Conservation (phyloP, 2,888 invertebrate genomes). For the Dermolepida albohirtum region DNA sequence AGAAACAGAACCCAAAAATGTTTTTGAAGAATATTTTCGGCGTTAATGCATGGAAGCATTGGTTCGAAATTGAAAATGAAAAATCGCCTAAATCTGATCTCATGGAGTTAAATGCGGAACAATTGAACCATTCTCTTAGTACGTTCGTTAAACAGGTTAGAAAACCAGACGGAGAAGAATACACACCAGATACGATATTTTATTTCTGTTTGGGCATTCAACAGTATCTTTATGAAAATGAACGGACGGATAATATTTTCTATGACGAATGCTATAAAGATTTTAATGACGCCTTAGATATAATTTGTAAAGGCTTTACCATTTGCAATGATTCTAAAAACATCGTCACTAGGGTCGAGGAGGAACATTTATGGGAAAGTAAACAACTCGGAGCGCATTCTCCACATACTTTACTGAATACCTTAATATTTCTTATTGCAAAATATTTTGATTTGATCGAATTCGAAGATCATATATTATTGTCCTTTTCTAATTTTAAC, state of each 20-base stretch:
- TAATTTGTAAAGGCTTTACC: constrained; percentile 87
- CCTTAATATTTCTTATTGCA: constrained; percentile 96
- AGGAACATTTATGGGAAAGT: constrained; percentile 96
- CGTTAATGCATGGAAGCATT: constrained; percentile 95
- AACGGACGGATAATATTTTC: constrained; percentile 95
- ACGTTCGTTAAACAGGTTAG: constrained; percentile 93
- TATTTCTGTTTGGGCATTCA: constrained; percentile 93
- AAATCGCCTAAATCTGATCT: constrained; percentile 91
- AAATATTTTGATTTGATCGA: constrained; percentile 95
- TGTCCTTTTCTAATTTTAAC: constrained; percentile 95
- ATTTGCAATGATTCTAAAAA: constrained; percentile 90
- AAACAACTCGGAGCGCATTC: constrained; percentile 96
- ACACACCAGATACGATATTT: constrained; percentile 94
- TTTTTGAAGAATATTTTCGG: constrained; percentile 92
- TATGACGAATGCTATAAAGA: constrained; percentile 93
- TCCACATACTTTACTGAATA: constrained; percentile 91
- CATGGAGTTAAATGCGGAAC: constrained; percentile 88
- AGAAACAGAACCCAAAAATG: constrained; percentile 89
- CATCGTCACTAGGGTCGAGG: constrained; percentile 93
- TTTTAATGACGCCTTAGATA: constrained; percentile 91
- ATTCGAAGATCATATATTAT: constrained; percentile 91
- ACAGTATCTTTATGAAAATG: constrained; percentile 93
- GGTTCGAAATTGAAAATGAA: constrained; percentile 90
- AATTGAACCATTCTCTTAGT: constrained; percentile 89
- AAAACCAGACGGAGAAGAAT: constrained; percentile 92